Base-by-base conservation (phyloP, 2,888 invertebrate genomes). In the Hypselothyrea guttata region DNA sequence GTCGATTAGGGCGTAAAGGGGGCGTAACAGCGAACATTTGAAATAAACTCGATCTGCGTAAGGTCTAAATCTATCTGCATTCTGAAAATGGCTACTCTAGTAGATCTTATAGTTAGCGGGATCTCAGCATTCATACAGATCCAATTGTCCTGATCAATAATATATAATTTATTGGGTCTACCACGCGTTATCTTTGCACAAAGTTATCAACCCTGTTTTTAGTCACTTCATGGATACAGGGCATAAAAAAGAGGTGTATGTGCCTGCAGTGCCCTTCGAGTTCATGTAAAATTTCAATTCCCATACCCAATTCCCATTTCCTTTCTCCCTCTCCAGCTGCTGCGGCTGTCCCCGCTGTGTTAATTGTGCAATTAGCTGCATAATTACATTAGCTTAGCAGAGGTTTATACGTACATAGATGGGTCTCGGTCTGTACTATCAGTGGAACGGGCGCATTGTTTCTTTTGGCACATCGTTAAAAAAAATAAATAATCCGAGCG, bases 321-420 rank as follows among this genome's bases (percentile, higher is more conserved):
- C 31, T 30, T 38, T 38, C 11, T 2, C 9, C 28, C 8, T 30
- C 22, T 27, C 28, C 42, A 8, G 1, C 7, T 22, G 11, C 1
- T 31, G 11, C 22, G 7, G 15, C 27, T 38, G 7, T 8, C n/a
- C 34, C 27, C 16, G 40, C 41, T 56, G 63, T 35, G 38, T 52
- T 74, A 76, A 77, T 79, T 77, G 65, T 60, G 44, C 65, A 77
- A 77, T 79, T 79, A 79, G 62, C 65, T 63, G 74, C 81, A 79
- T 79, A 76, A 77, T 77, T 76, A 59, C 55, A 59, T 42, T 49
- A 37, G 53, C 41, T 45, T 38, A n/a, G 27, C 7, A 44, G 28
- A 34, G 37, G 38, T 33, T 18, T 5, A 22, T 22, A 22, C 22
- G 5, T 22, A 22, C 22, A 22, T 22, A 22, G 3, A 22, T 22